Conservation (phyloP, 2,113 vertebrate species). For the Stegostoma tigrinum region DNA sequence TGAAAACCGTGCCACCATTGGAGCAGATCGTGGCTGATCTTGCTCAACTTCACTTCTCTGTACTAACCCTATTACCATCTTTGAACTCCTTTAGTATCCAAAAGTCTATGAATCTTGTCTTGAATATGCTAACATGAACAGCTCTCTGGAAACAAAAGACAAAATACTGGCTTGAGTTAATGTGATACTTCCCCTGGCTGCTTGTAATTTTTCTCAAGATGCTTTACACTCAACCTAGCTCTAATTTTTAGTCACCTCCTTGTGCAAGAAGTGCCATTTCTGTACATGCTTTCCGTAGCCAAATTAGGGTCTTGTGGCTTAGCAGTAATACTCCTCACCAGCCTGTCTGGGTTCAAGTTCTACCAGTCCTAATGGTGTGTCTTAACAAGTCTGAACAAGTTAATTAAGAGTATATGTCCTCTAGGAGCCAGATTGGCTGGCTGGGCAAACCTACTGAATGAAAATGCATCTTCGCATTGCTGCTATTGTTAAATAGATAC, state of each 20-base stretch:
- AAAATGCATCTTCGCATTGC: neutral
- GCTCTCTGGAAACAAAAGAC: neutral
- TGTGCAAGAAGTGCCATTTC: neutral
- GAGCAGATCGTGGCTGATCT: too few relatives aligned
- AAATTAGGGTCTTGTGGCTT: too few relatives aligned
- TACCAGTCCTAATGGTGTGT: too few relatives aligned
- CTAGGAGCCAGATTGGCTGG: neutral
- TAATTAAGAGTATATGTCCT: too few relatives aligned
- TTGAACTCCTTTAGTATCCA: neutral
- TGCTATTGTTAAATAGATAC: neutral
- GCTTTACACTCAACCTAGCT: neutral
- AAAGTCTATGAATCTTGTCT: neutral
- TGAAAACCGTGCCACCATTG: too few relatives aligned
- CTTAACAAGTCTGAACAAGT: too few relatives aligned
- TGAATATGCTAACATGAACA: neutral
- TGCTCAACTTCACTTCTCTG: too few relatives aligned
- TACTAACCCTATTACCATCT: too few relatives aligned
- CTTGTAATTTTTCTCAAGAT: neutral
- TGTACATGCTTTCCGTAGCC: too few relatives aligned
- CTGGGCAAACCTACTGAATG: neutral
- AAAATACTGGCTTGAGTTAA: neutral
- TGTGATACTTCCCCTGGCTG: neutral
- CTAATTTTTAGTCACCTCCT: neutral
- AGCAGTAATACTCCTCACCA: too few relatives aligned
- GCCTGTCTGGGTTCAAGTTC: too few relatives aligned